Conservation (phyloP, 2,888 invertebrate genomes). For the Orthosia gothica region DNA sequence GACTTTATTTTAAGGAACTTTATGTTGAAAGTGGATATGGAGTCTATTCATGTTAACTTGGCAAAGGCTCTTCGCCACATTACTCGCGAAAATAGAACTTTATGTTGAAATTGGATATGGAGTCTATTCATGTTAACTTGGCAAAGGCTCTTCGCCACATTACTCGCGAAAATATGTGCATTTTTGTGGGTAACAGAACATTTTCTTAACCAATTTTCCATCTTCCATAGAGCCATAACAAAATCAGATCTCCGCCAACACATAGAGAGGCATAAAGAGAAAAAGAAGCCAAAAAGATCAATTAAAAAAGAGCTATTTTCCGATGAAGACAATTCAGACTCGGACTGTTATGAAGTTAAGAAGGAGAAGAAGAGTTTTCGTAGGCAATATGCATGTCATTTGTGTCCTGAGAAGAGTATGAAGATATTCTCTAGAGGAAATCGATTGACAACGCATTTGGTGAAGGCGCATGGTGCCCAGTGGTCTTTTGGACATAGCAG, state of each 20-base stretch:
- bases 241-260: slow-evolving; percentile 92
- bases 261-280: slow-evolving; percentile 85
- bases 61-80: no score
- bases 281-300: slow-evolving; percentile 60
- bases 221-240: slow-evolving; percentile 89
- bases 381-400: slow-evolving; percentile 93
- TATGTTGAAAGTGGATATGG: no score
- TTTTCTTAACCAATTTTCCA: no score
- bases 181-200: no score
- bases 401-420: slow-evolving; percentile 92
- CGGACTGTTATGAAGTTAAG: slow-evolving; percentile 45
- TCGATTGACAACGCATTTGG: slow-evolving; percentile 94
- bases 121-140: no score
- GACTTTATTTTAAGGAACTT: background rate
- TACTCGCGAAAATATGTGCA: background rate
- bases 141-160: no score
- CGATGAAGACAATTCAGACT: slow-evolving; percentile 75
- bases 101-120: no score
- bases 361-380: slow-evolving; percentile 71
- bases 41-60: no score
- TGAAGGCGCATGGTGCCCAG: slow-evolving; percentile 93
- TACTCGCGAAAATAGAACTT: background rate
- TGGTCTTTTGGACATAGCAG: slow-evolving; percentile 95
- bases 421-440: slow-evolving; percentile 93
- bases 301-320: slow-evolving; percentile 57